Evolutionary conservation across 2,888 invertebrate species (phyloP).

Genomic region (Octonoba sinensis): DNA sequence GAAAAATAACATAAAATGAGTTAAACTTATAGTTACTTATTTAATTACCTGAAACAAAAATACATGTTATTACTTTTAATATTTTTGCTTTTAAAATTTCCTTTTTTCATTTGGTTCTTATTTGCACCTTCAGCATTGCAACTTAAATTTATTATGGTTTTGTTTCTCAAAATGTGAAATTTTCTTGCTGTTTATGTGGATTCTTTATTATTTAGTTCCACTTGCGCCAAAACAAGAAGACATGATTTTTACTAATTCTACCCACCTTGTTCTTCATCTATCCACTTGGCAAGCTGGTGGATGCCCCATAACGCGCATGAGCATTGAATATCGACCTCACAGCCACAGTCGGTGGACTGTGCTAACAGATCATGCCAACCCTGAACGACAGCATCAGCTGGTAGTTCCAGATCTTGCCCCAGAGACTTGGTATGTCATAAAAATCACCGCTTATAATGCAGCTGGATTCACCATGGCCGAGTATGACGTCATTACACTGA

Average conservation of each 20-base stretch:
- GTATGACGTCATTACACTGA: conserved; percentile 68
- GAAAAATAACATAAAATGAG: too few relatives aligned
- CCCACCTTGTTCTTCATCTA: conserved; percentile 71
- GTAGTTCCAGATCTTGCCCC: conserved; percentile 67
- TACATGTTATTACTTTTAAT: too few relatives aligned
- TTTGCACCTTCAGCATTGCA: too few relatives aligned
- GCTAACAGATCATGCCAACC: conserved; percentile 67
- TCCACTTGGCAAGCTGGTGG: conserved; percentile 71
- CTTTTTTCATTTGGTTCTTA: too few relatives aligned
- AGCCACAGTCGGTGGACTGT: conserved; percentile 66
- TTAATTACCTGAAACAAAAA: too few relatives aligned
- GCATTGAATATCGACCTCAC: conserved; percentile 70
- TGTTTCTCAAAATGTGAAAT: too few relatives aligned
- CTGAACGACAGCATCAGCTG: conserved; percentile 67
- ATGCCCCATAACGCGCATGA: conserved; percentile 72
- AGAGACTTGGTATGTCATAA: conserved; percentile 68
- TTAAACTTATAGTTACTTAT: too few relatives aligned
- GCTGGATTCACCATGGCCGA: conserved; percentile 68
- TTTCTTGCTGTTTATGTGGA: background rate
- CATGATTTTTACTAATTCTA: conserved; percentile 71
- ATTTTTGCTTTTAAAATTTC: too few relatives aligned
- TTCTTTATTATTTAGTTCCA: conserved; percentile 70
- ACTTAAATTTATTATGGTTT: too few relatives aligned
- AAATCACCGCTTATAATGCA: conserved; percentile 68
- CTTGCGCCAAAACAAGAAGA: conserved; percentile 71